Conservation (phyloP, 2,113 vertebrate genomes). For the Vicugna pacos region DNA sequence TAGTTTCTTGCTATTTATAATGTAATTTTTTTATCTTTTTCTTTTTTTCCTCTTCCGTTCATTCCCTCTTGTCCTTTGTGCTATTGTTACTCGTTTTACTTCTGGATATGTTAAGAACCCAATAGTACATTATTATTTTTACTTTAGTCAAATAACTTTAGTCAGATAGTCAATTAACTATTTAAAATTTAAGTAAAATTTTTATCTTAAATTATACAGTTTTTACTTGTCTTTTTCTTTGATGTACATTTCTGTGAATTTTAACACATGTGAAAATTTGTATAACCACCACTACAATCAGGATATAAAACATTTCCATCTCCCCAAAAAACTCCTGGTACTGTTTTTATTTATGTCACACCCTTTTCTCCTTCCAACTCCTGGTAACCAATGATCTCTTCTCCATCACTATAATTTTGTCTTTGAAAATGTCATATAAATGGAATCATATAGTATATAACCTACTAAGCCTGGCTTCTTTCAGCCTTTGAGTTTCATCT, state of each 20-base stretch:
- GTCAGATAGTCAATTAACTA: not conserved
- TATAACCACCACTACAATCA: not conserved
- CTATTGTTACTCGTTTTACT: not conserved
- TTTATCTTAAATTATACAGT: not conserved
- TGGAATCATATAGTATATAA: not conserved
- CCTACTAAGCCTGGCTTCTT: not conserved
- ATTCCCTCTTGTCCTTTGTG: not conserved
- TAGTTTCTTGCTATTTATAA: not conserved
- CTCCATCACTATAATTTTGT: not conserved
- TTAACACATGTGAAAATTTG: not conserved
- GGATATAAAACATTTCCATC: not conserved
- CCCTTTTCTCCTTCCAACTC: not conserved
- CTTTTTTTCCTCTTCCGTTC: not conserved
- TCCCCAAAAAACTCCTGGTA: not conserved
- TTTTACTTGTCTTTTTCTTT: not conserved
- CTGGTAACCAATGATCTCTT: not conserved
- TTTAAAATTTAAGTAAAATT: not conserved
- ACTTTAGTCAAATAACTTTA: not conserved
- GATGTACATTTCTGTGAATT: not conserved
- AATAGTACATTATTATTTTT: not conserved
- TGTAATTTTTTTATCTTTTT: not conserved
- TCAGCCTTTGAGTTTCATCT: not conserved
- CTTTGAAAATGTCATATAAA: not conserved
- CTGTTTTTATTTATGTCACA: not conserved
- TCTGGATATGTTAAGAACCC: not conserved